Evolutionary conservation across 2,797 vertebrate species (phyloP), one percentile per base, ranked within the genome.

Genomic region (Babyrousa celebensis): DNA sequence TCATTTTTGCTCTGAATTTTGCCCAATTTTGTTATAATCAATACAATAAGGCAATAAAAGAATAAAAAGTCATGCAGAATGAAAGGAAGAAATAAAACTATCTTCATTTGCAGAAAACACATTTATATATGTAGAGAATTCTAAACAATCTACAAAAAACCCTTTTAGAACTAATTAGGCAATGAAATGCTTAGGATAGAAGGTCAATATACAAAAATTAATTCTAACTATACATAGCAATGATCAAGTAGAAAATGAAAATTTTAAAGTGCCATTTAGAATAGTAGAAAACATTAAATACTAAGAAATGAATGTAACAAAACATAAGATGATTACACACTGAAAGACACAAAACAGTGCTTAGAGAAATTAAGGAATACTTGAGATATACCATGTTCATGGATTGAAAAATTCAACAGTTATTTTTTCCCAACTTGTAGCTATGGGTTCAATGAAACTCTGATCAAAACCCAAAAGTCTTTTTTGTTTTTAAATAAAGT

Each of bases 381-480:
- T 60, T 70, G 25, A 70, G 27, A 90, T 17, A 86, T 60, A 29
- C 29, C 36, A 91, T 78, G 23, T 65, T 94, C 52, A 84, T 78
- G 15, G 63, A 84, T 6, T 91, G 21, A 68, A 91, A 96, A 75
- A 23, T 77, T 83, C 32, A 94, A 25, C 63, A 43, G 65, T 65
- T 27, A 71, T 43, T 56, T 78, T 84, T 62, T 43, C 40, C 54
- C 63, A 87, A 58, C 65, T 71, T 84, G 32, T 94, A 87, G 5
- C 63, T 70, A 94, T n/a, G 58, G 43, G 56, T 36, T 83, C 68
- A 68, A 21, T 58, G 79, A 36, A 78, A 48, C 29, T 9, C 36
- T 70, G 54, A 88, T 56, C 16, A 89, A 95, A 63, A 84, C 43
- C 43, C 32, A 89, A 63, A 92, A 65, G n/a, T 21, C 32, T 62